Evolutionary conservation across 2,797 vertebrate species (phyloP), one percentile per base, ranked within the genome.

Genomic region (Petrocephalus schoutedeni): DNA sequence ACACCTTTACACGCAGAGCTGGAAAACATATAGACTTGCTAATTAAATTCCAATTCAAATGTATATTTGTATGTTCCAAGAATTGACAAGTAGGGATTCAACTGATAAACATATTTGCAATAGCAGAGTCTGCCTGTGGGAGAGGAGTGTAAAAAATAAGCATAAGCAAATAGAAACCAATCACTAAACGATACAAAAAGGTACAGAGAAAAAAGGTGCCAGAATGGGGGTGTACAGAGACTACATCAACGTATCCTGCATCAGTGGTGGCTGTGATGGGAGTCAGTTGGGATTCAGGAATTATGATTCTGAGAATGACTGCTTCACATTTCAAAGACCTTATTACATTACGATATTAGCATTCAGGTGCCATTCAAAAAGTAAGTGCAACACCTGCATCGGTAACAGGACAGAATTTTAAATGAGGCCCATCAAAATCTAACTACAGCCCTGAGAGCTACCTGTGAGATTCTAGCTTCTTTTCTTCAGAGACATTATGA

Each of bases 301-400:
- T 95, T 95, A 92, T 92, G 94, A 95, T 95, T 95, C 92, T 90
- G 92, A 74, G 92, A 93, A 95, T 92, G 92, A 94, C 95, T 95
- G 94, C 95, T 96, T 93, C 94, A 93, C 93, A 95, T 93, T 93
- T 96, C 93, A 97, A 96, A 97, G 92, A 89, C 92, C 88, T 91
- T 95, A 95, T 95, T 95, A 95, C 93, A 95, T 94, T 89, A 91
- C 87, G 89, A 88, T 93, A 95, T 96, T 96, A 95, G 94, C 94
- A 97, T 94, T 96, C 95, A 96, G 91, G 93, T 95, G 93, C 94
- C 95, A 94, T 96, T 96, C 95, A 67, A 95, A 91, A 90, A 91
- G 82, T 89, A 88, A 92, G 93, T 92, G 92, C 94, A 92, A 92
- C 95, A 96, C 94, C 95, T 96, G 92, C 93, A 94, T 94, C 93